Conservation (phyloP, 2,113 vertebrate genomes). For the Blennius ocellaris region DNA sequence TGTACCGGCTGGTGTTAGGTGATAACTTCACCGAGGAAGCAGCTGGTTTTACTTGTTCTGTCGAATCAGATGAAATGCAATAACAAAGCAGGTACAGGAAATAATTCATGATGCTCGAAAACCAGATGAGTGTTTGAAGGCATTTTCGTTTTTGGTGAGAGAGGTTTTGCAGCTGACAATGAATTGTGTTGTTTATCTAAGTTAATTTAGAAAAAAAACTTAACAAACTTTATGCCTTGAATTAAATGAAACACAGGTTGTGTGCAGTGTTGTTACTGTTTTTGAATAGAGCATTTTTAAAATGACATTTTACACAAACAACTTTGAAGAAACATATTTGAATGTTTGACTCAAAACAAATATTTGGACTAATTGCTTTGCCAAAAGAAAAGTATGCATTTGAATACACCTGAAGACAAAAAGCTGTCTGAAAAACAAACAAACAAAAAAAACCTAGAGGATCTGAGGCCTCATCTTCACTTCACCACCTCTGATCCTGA, state of each 20-base stretch:
- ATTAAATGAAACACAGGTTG: background rate
- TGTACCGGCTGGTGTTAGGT: conserved; percentile 18
- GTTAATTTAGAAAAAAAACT: background rate
- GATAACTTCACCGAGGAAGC: conserved; percentile 18
- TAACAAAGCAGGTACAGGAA: conserved; percentile 20
- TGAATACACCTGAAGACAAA: conserved; percentile 6
- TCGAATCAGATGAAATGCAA: conserved; percentile 55
- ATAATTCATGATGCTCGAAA: conserved; percentile 48
- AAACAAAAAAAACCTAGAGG: background rate
- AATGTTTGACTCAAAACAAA: conserved; percentile 7
- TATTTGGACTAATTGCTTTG: background rate
- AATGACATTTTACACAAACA: background rate
- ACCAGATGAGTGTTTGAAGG: conserved; percentile 25
- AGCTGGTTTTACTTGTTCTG: conserved; percentile 46
- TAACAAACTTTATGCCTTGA: background rate
- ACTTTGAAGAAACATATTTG: background rate
- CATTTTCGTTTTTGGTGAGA: background rate
- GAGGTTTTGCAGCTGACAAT: background rate
- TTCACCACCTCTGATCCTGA: conserved; percentile 10
- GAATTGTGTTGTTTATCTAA: background rate
- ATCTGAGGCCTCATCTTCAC: conserved; percentile 13
- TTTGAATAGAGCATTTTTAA: background rate
- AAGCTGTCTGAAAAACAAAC: background rate
- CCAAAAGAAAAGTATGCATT: background rate
- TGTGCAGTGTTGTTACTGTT: background rate